Evolutionary conservation across 2,888 invertebrate species (phyloP).

Genomic region (Zygogramma bicolorata): DNA sequence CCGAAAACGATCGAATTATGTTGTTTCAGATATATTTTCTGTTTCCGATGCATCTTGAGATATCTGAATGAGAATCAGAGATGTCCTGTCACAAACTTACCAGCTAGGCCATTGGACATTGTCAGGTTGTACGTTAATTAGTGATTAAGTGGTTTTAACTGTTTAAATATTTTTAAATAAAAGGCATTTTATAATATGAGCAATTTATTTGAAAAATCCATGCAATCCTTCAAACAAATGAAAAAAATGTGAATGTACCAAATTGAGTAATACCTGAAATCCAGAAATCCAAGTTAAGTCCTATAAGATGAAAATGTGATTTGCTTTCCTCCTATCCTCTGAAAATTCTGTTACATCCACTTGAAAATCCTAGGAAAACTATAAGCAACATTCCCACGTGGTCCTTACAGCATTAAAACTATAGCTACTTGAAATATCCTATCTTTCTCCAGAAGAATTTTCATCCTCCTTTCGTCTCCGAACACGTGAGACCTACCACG

Average conservation of each 20-base stretch:
- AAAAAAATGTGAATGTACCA: background rate
- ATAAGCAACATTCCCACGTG: slow-evolving; percentile 38
- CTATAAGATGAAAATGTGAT: background rate
- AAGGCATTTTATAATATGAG: background rate
- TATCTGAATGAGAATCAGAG: slow-evolving; percentile 72
- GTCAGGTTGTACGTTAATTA: slow-evolving; percentile 73
- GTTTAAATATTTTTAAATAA: slow-evolving; percentile 12
- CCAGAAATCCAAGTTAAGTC: slow-evolving; percentile 2
- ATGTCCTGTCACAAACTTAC: slow-evolving; percentile 84
- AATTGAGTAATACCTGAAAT: slow-evolving; percentile 8
- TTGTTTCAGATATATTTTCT: slow-evolving; percentile 81
- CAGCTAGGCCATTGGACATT: slow-evolving; percentile 76
- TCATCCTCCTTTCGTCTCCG: slow-evolving; percentile 44
- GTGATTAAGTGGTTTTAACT: too few relatives aligned
- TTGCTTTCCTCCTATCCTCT: slow-evolving; percentile 11
- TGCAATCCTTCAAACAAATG: background rate
- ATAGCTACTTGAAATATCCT: slow-evolving; percentile 39
- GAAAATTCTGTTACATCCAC: slow-evolving; percentile 21
- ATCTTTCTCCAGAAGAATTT: slow-evolving; percentile 44
- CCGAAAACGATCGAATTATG: slow-evolving; percentile 23
- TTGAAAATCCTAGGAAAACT: slow-evolving; percentile 48
- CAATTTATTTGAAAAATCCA: background rate
- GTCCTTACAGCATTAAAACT: slow-evolving; percentile 36
- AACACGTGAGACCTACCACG: slow-evolving; percentile 50
- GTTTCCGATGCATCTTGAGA: slow-evolving; percentile 85